phyloP scores from a whole-genome alignment of 2,888 invertebrate genomes.

The Magallana nippona region DNA sequence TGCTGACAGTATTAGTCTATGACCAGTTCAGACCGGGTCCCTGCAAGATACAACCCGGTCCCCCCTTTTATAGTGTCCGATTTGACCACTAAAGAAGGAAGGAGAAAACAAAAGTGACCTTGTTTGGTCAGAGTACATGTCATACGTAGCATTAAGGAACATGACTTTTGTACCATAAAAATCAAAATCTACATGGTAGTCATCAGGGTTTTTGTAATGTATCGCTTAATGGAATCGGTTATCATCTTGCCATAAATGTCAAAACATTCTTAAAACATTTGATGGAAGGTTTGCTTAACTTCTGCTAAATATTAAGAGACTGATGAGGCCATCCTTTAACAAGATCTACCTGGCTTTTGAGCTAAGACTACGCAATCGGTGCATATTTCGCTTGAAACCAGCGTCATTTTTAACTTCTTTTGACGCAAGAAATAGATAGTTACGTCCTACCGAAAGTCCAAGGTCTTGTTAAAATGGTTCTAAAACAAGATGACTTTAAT shows the following conservation, averaged over 20 bases:
- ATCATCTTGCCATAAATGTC: neutral
- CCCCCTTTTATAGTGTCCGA: slow-evolving; percentile 1
- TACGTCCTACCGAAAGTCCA: too few relatives aligned
- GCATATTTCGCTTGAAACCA: too few relatives aligned
- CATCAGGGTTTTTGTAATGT: neutral
- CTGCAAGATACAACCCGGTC: neutral
- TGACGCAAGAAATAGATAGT: too few relatives aligned
- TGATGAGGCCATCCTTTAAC: too few relatives aligned
- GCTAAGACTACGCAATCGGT: too few relatives aligned
- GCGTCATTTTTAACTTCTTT: too few relatives aligned
- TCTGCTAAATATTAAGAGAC: too few relatives aligned
- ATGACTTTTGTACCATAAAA: slow-evolving; percentile 18
- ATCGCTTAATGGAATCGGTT: neutral
- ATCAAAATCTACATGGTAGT: neutral
- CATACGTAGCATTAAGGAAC: neutral
- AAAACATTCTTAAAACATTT: neutral
- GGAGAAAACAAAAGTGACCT: neutral
- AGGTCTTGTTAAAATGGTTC: too few relatives aligned
- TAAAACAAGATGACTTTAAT: too few relatives aligned
- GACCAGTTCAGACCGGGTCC: neutral
- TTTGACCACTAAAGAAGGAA: slow-evolving; percentile 1
- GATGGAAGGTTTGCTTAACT: too few relatives aligned
- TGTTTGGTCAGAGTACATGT: neutral
- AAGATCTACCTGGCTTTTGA: too few relatives aligned
- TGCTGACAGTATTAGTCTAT: neutral